Conservation (phyloP, 1,140 invertebrate genomes). For the Microplitis demolitor region DNA sequence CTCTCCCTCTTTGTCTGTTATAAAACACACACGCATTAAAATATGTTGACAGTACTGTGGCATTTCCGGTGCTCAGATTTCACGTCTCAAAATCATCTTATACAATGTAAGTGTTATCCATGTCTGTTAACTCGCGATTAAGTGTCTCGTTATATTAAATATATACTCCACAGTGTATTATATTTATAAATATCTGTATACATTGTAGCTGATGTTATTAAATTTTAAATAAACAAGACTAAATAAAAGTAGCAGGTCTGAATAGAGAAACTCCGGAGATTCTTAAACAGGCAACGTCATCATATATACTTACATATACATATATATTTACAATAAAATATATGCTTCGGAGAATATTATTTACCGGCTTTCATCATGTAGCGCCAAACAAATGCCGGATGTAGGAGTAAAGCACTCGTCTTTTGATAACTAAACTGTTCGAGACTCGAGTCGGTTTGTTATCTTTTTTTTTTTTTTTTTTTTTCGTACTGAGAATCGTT, state of each 20-base stretch:
- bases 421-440: slow-evolving; percentile 8
- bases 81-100: not conserved
- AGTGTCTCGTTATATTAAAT: not conserved
- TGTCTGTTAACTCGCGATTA: not conserved
- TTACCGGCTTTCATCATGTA: slow-evolving; percentile 2
- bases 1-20: not conserved
- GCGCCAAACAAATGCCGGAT: slow-evolving; percentile 27
- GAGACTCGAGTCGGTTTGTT: not conserved
- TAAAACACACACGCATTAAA: not conserved
- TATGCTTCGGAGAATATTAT: slow-evolving; percentile 5
- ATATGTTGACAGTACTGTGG: slow-evolving; percentile 5
- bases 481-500: not conserved
- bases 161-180: not conserved
- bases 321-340: not conserved
- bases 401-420: slow-evolving; percentile 11
- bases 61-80: slow-evolving; percentile 17
- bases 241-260: too few species aligned
- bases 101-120: not conserved
- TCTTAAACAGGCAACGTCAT: not conserved
- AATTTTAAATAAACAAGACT: too few species aligned
- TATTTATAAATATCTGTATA: not conserved
- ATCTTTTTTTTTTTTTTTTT: slow-evolving; percentile 16
- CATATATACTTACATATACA: not conserved
- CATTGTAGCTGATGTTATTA: not conserved
- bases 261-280: too few species aligned